Evolutionary conservation across 2,113 vertebrate genomes (phyloP).

Genomic region (Tenrec ecaudatus): DNA sequence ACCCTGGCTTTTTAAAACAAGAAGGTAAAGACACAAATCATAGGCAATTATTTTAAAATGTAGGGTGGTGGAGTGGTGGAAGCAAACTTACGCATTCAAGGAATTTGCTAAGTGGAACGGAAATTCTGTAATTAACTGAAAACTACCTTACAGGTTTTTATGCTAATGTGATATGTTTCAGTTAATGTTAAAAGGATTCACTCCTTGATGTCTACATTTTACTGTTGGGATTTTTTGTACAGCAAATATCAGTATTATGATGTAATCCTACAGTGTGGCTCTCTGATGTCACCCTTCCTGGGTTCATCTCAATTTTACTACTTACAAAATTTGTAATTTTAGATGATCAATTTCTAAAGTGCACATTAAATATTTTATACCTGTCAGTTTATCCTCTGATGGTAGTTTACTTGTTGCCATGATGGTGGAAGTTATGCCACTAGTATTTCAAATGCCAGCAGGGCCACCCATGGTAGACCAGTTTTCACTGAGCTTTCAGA

Average conservation of each 20-base stretch:
- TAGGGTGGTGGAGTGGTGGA: neutral
- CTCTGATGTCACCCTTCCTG: conserved; percentile 9
- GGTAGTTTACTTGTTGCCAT: neutral
- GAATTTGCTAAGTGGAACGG: conserved; percentile 1
- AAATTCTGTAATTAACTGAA: conserved; percentile 66
- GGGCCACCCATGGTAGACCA: neutral
- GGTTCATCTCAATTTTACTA: neutral
- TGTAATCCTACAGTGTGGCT: neutral
- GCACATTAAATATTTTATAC: neutral
- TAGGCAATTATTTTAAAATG: conserved; percentile 53
- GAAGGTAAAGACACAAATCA: conserved; percentile 45
- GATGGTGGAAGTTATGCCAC: neutral
- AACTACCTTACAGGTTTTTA: conserved; percentile 55
- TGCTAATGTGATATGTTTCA: conserved; percentile 24
- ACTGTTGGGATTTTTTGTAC: neutral
- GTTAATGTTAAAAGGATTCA: conserved; percentile 40
- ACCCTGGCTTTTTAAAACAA: conserved; percentile 3
- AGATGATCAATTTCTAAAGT: neutral
- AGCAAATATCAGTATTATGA: conserved; percentile 15
- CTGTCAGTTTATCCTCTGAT: neutral
- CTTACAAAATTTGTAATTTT: conserved; percentile 30
- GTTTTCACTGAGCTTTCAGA: neutral
- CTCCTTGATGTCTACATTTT: conserved; percentile 34
- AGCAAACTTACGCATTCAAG: neutral
- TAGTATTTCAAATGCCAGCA: neutral